phyloP scores from a whole-genome alignment of 2,113 vertebrate genomes.

The Mobula birostris region DNA sequence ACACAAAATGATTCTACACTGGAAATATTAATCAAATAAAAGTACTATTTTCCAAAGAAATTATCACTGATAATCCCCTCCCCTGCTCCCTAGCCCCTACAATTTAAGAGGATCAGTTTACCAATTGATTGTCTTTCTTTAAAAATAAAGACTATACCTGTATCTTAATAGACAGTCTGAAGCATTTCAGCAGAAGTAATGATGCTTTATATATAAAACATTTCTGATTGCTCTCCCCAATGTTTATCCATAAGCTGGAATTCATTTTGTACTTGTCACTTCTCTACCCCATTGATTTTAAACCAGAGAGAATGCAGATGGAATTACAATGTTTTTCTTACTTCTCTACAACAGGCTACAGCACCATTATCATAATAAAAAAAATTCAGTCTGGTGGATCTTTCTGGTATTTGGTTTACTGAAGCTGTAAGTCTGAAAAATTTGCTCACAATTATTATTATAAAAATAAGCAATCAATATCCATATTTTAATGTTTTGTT shows the following conservation, averaged over 20 bases:
- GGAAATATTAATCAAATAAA: background rate
- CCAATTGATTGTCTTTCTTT: background rate
- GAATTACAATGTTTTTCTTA: background rate
- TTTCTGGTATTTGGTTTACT: background rate
- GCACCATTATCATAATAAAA: background rate
- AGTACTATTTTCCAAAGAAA: background rate
- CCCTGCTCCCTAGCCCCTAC: no score
- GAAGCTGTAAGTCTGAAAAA: background rate
- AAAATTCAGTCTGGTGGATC: background rate
- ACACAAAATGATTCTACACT: background rate
- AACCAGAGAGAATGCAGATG: background rate
- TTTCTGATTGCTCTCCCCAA: background rate
- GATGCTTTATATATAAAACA: background rate
- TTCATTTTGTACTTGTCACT: background rate
- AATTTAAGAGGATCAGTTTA: background rate
- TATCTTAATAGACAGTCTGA: background rate
- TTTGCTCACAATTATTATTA: background rate
- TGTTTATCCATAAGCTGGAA: background rate
- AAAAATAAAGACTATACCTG: background rate
- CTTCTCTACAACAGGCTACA: background rate
- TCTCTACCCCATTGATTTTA: conserved; percentile 20
- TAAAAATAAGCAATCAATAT: background rate
- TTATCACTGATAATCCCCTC: background rate
- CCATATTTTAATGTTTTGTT: background rate
- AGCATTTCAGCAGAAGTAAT: background rate